Evolutionary conservation across 2,888 invertebrate genomes (phyloP), one percentile per base, ranked within the genome.

Genomic region (Hylaea fasciaria): DNA sequence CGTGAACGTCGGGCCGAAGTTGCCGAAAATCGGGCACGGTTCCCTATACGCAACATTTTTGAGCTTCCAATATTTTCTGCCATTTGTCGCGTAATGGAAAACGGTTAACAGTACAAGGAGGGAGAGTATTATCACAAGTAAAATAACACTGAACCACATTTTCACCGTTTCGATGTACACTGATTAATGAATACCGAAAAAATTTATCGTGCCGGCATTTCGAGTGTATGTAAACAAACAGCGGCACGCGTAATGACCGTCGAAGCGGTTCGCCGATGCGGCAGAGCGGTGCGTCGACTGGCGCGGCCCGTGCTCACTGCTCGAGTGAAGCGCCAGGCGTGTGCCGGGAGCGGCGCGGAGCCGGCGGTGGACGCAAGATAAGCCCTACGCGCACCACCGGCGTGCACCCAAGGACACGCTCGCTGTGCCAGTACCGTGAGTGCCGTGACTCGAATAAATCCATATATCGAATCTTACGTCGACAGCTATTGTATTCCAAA

Each of bases 21-120:
- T 92, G n/a, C 92, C 92, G 59, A 92, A 90, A 70, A 92, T 80
- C 1, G 92, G 92, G 52, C 90, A 91, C 32, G 92, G 92, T 65
- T 92, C 89, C 70, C 85, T 85, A 64, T 89, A 92, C 0, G 89
- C 85, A 54, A 92, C 89, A 67, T 91, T 89, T 72, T 79, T 85
- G 49, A 69, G 60, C 10, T 74, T 68, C 92, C 92, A 92, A 72
- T 92, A 87, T 67, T 91, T 90, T 73, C 92, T 86, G 65, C 89
- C 89, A 56, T 82, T 85, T 2, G 86, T 80, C 0, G 82, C 62
- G 65, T 86, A 92, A 66, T 92, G 91, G 73, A 85, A 86, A 65
- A 89, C 65, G 8, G 86, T 75, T 57, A 92, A 76, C 55, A 85
- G 69, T 48, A 86, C 10, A 57, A 80, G 68, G 32, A 89, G 72